Evolutionary conservation across 2,888 invertebrate species (phyloP).

Genomic region (Carabus problematicus): DNA sequence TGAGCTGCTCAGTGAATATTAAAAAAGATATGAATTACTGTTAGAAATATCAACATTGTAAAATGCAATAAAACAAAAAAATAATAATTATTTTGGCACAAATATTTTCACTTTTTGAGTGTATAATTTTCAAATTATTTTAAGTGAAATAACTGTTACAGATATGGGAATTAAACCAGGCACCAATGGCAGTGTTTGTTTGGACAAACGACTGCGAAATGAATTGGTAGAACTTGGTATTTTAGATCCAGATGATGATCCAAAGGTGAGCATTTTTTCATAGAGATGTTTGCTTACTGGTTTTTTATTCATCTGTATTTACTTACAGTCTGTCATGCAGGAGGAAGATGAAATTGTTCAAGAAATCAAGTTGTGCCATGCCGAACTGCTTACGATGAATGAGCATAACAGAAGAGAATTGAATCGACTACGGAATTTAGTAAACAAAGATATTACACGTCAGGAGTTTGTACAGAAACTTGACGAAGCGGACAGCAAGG

Average conservation of each 20-base stretch:
- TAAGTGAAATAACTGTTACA: not conserved
- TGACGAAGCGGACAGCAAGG: constrained; percentile 56
- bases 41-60: no score
- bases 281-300: constrained; percentile 9
- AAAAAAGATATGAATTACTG: no score
- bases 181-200: constrained; percentile 65
- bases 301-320: constrained; percentile 9
- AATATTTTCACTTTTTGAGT: no score
- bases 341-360: constrained; percentile 87
- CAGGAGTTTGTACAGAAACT: constrained; percentile 56
- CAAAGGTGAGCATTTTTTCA: constrained; percentile 59
- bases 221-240: constrained; percentile 89
- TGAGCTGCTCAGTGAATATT: no score
- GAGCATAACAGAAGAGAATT: constrained; percentile 82
- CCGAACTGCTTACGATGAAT: constrained; percentile 78
- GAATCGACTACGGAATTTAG: constrained; percentile 55
- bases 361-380: constrained; percentile 88
- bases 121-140: no score
- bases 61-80: no score
- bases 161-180: constrained; percentile 24
- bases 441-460: constrained; percentile 52
- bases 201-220: constrained; percentile 84
- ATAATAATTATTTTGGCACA: not conserved
- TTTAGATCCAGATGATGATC: constrained; percentile 72
- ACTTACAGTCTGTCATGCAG: constrained; percentile 52